A percentile compares a stretch with the other conserved stretches of the same genome.
Evolutionary conservation across 2,113 vertebrate species (phyloP).

Genomic region (Alligator mississippiensis): DNA sequence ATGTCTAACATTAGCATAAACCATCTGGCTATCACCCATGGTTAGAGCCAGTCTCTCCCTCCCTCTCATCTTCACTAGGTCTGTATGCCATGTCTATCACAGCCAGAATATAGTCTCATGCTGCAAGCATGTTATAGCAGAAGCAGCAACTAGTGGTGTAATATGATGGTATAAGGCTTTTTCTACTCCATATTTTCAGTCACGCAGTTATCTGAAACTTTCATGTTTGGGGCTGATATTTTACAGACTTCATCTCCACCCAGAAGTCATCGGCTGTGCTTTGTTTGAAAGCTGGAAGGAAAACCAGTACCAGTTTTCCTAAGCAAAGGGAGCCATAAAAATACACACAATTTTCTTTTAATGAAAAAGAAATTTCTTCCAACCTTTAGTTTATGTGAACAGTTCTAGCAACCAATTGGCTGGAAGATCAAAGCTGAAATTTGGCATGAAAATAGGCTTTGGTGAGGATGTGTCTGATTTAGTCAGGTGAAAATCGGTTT

Average conservation of each 20-base stretch:
- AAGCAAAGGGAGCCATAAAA: background rate
- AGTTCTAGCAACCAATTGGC: background rate
- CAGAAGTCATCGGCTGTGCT: background rate
- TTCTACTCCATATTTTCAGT: background rate
- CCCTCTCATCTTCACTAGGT: background rate
- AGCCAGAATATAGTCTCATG: background rate
- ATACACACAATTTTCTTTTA: background rate
- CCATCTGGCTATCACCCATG: background rate
- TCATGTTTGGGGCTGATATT: background rate
- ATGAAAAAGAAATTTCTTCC: background rate
- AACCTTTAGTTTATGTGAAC: background rate
- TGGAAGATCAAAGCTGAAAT: background rate
- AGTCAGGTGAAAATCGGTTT: background rate
- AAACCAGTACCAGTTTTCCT: background rate
- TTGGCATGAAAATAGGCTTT: conserved; percentile 16
- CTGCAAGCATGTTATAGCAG: background rate
- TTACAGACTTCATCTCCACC: background rate
- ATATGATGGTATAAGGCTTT: background rate
- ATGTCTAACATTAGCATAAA: background rate
- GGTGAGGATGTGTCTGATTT: background rate
- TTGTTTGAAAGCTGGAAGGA: background rate
- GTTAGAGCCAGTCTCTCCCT: background rate
- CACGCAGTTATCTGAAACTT: background rate
- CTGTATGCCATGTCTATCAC: background rate
- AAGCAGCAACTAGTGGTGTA: background rate